phyloP scores from a whole-genome alignment of 1,140 invertebrate species.

The Zaprionus ghesquierei region DNA sequence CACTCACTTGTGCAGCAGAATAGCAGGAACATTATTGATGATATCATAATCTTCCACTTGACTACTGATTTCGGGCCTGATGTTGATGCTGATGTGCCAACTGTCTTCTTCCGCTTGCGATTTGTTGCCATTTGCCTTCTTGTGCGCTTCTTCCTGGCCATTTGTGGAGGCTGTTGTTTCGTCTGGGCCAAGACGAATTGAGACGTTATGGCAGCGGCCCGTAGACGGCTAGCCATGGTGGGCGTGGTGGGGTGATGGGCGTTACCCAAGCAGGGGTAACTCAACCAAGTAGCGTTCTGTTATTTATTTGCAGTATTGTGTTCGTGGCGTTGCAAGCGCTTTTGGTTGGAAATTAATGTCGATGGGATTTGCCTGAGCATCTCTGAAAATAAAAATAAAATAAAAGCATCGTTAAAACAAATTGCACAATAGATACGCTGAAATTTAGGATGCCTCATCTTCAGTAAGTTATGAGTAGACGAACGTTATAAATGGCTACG shows the following conservation, averaged over 20 bases:
- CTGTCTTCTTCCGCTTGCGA: slow-evolving; percentile 47
- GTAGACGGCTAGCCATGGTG: background rate
- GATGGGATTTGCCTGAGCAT: slow-evolving; percentile 25
- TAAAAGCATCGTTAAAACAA: slow-evolving; percentile 36
- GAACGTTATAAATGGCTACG: slow-evolving; percentile 11
- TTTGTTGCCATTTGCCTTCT: slow-evolving; percentile 47
- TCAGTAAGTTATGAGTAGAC: slow-evolving; percentile 24
- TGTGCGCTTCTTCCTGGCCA: slow-evolving; percentile 32
- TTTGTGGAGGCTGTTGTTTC: slow-evolving; percentile 7
- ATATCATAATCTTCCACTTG: slow-evolving; percentile 82
- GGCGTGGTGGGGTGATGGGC: background rate
- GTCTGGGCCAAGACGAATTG: slow-evolving; percentile 32
- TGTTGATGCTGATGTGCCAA: slow-evolving; percentile 41
- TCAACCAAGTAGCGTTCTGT: slow-evolving; percentile 20
- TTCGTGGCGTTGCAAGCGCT: slow-evolving; percentile 21
- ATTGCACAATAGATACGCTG: slow-evolving; percentile 19
- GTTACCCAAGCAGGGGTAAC: slow-evolving; percentile 18
- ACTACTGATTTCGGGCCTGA: slow-evolving; percentile 74
- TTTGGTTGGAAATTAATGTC: slow-evolving; percentile 37
- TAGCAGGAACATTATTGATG: slow-evolving; percentile 78
- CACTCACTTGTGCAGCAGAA: slow-evolving; percentile 79
- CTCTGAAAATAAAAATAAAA: slow-evolving; percentile 29
- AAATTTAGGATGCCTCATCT: slow-evolving; percentile 23
- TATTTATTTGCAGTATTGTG: slow-evolving; percentile 40
- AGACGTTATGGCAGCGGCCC: slow-evolving; percentile 44